Percentiles rank a stretch among this genome's conserved stretches.
Conservation (phyloP, 2,113 vertebrate genomes). For the Danio rerio region DNA sequence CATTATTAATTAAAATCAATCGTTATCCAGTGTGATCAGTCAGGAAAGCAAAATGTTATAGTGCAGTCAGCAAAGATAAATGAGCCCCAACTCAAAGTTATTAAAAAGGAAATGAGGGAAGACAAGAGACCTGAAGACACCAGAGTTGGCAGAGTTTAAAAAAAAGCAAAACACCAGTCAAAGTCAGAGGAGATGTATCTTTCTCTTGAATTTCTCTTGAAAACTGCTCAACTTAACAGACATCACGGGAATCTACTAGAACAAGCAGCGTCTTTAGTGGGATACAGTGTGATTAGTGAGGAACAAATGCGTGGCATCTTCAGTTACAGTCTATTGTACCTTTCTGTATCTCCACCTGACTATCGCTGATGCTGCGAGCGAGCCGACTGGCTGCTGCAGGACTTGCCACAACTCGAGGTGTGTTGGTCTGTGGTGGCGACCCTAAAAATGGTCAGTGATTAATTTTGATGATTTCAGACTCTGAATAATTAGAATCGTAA, state of each 20-base stretch:
- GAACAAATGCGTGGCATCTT: neutral
- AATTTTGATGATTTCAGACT: constrained; percentile 50
- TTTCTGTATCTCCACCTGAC: constrained; percentile 85
- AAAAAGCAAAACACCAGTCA: neutral
- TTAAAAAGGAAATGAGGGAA: neutral
- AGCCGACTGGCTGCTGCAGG: constrained; percentile 87
- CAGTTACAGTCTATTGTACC: constrained; percentile 77
- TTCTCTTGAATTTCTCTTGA: neutral
- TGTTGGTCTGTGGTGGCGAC: constrained; percentile 83
- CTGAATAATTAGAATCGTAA: neutral
- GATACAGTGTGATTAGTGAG: constrained; percentile 4
- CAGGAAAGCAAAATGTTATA: neutral
- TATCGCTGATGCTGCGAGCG: constrained; percentile 86
- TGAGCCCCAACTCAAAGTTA: neutral
- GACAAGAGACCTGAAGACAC: neutral
- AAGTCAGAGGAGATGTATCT: neutral
- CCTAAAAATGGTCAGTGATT: constrained; percentile 85
- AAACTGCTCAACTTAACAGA: neutral
- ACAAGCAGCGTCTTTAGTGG: neutral
- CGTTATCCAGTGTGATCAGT: neutral
- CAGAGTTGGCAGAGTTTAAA: neutral
- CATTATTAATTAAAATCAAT: neutral
- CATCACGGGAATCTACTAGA: neutral
- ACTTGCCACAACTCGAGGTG: constrained; percentile 86
- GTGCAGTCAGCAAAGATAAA: neutral